Evolutionary conservation across 1,140 invertebrate genomes (phyloP).

Genomic region (Cataglyphis hispanica): DNA sequence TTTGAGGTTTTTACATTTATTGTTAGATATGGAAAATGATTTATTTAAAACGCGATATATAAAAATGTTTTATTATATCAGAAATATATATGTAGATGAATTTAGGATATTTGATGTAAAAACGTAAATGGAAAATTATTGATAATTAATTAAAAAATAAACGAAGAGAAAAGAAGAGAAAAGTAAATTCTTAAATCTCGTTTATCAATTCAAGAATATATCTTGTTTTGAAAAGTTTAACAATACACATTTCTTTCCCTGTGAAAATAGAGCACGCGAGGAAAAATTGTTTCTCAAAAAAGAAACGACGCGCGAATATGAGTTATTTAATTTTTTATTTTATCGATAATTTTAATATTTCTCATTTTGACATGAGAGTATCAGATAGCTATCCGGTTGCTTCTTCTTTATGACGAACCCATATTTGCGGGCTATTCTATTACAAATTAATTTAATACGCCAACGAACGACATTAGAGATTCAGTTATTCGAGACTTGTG

Average conservation of each 20-base stretch:
- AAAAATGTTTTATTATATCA: neutral
- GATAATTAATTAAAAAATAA: conserved; percentile 4
- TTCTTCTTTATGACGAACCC: conserved; percentile 5
- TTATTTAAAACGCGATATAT: neutral
- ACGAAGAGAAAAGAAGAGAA: no score
- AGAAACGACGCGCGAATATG: neutral
- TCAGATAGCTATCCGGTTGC: conserved; percentile 25
- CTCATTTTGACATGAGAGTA: conserved; percentile 18
- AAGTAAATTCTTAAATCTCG: neutral
- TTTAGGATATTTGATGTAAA: no score
- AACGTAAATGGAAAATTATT: neutral
- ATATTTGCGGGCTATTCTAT: conserved; percentile 11
- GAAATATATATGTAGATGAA: neutral
- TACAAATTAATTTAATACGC: conserved; percentile 58
- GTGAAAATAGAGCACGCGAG: neutral
- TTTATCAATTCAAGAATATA: neutral
- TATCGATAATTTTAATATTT: conserved; percentile 6
- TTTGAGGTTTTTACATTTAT: neutral
- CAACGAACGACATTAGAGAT: conserved; percentile 28
- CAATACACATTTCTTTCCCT: neutral
- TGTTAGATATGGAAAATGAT: neutral
- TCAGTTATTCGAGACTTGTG: conserved; percentile 59
- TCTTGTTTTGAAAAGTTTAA: neutral
- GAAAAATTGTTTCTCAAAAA: neutral
- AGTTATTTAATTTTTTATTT: neutral